Evolutionary conservation across 2,113 vertebrate species (phyloP).

Genomic region (Podarcis muralis): DNA sequence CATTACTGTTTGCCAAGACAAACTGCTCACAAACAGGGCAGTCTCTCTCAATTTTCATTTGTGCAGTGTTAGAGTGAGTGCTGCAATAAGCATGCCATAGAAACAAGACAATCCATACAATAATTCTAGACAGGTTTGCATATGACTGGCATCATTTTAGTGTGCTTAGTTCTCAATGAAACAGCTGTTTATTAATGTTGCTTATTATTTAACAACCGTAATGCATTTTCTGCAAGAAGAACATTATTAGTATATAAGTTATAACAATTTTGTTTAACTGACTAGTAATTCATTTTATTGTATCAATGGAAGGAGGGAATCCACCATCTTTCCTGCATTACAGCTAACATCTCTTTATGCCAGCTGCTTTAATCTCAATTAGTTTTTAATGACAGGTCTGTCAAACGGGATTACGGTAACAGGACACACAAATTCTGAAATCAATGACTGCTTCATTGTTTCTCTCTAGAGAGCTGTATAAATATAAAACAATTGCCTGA

Average conservation of each 20-base stretch:
- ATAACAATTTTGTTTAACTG: background rate
- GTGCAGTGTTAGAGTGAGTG: background rate
- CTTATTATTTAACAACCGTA: background rate
- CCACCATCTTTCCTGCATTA: background rate
- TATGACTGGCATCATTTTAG: background rate
- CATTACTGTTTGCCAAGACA: background rate
- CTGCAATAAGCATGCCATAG: background rate
- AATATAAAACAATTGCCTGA: background rate
- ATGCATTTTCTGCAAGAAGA: background rate
- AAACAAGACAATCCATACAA: background rate
- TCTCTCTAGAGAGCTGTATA: background rate
- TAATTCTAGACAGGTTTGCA: conserved; percentile 7
- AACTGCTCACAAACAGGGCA: background rate
- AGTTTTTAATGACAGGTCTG: background rate
- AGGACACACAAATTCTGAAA: background rate
- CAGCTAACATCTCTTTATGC: background rate
- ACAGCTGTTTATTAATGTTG: background rate
- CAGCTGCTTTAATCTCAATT: background rate
- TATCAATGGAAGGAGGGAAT: background rate
- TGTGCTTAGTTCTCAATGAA: background rate
- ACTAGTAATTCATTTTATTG: background rate
- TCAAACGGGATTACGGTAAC: background rate
- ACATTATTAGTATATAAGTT: background rate
- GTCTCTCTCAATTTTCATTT: background rate
- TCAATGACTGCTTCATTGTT: background rate